Conservation (phyloP, 2,113 vertebrate genomes). For the Alligator mississippiensis region DNA sequence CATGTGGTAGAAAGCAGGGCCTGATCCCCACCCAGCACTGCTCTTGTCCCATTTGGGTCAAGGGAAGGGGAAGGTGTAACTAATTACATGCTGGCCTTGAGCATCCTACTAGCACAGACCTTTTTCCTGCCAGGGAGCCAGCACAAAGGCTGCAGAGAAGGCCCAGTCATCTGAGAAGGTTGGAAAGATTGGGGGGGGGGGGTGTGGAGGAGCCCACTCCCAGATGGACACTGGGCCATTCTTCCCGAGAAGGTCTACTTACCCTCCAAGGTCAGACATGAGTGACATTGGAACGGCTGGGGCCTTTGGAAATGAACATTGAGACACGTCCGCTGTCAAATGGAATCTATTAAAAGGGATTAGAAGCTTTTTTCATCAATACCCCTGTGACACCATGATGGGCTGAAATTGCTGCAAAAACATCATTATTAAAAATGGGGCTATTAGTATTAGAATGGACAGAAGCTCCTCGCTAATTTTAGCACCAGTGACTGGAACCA, state of each 20-base stretch:
- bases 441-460: slow-evolving; percentile 74
- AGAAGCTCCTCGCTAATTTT: slow-evolving; percentile 70
- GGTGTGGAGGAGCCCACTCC: background rate
- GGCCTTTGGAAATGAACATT: slow-evolving; percentile 58
- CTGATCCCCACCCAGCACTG: rapidly evolving
- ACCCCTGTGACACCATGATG: slow-evolving; percentile 71
- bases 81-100: background rate
- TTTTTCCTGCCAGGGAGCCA: background rate
- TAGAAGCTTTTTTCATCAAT: slow-evolving; percentile 71
- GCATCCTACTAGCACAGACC: background rate
- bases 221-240: slow-evolving; percentile 65
- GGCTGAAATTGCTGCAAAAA: slow-evolving; percentile 76
- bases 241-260: slow-evolving; percentile 49
- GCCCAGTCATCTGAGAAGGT: background rate
- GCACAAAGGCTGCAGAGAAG: background rate
- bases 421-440: slow-evolving; percentile 78
- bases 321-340: slow-evolving; percentile 75
- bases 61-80: background rate
- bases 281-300: slow-evolving; percentile 30
- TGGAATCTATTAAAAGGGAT: slow-evolving; percentile 76
- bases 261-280: slow-evolving; percentile 45
- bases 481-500: background rate
- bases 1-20: background rate
- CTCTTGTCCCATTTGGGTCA: background rate
- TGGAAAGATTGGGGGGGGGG: rapidly evolving